A percentile compares a stretch with the other conserved stretches of the same genome.
Evolutionary conservation across 2,113 vertebrate genomes (phyloP).

Genomic region (Stigmatopora argus): DNA sequence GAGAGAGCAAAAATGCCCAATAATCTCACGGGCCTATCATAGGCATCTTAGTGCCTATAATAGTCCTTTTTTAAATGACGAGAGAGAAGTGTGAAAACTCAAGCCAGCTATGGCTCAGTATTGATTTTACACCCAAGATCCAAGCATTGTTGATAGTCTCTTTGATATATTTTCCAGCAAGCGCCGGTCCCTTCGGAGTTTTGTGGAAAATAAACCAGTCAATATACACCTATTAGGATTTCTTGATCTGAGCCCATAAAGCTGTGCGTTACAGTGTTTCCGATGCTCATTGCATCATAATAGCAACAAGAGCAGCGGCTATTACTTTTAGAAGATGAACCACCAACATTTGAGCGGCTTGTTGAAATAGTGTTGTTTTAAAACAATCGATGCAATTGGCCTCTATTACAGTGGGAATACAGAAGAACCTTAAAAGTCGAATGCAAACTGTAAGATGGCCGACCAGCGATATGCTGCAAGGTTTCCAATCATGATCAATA

Average conservation of each 20-base stretch:
- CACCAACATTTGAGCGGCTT: constrained; percentile 69
- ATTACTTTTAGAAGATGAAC: constrained; percentile 35
- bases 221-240: constrained; percentile 99
- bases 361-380: constrained; percentile 73
- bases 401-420: constrained; percentile 77
- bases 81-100: constrained; percentile 99
- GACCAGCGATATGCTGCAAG: background rate
- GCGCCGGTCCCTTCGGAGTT: constrained; percentile 86
- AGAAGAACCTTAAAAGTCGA: background rate
- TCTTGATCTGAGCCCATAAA: constrained; percentile 99
- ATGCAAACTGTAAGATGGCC: background rate
- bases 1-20: constrained; percentile 61
- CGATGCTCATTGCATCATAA: constrained; percentile 94
- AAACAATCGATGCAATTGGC: constrained; percentile 94
- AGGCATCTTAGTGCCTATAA: constrained; percentile 77
- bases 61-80: constrained; percentile 90
- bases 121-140: constrained; percentile 99
- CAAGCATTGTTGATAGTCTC: constrained; percentile 98
- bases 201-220: constrained; percentile 85
- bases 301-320: constrained; percentile 66
- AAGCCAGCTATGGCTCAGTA: constrained; percentile 98
- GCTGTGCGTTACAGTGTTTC: constrained; percentile 75
- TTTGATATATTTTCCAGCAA: constrained; percentile 99
- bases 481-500: background rate
- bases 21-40: constrained; percentile 77